Conservation (phyloP, 2,113 vertebrate genomes). For the Lontra canadensis region DNA sequence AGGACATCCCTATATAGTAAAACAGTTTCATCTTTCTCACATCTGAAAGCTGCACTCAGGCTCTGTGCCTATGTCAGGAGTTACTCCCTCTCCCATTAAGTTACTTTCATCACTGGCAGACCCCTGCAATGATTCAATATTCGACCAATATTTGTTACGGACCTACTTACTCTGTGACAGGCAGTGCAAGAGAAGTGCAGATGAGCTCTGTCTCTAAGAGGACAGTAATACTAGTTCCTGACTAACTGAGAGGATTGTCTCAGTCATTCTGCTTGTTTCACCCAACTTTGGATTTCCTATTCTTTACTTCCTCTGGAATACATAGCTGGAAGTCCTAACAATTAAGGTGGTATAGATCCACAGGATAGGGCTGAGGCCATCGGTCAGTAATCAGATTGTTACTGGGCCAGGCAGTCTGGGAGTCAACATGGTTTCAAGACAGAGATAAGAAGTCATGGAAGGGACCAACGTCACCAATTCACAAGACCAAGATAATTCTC, state of each 20-base stretch:
- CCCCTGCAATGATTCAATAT: not conserved
- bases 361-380: not conserved
- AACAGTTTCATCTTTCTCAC: not conserved
- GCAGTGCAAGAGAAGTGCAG: not conserved
- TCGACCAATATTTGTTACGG: not conserved
- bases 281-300: constrained; percentile 25
- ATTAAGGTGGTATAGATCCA: not conserved
- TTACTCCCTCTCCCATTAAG: not conserved
- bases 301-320: constrained; percentile 41
- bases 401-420: not conserved
- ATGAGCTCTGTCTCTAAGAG: not conserved
- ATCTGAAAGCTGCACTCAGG: not conserved
- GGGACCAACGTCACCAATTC: not conserved
- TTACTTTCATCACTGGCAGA: constrained; percentile 20
- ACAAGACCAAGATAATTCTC: not conserved
- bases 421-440: not conserved
- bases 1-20: not conserved
- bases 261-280: not conserved
- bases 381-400: not conserved
- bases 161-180: not conserved
- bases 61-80: not conserved
- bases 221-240: not conserved
- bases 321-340: constrained; percentile 24
- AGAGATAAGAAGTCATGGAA: constrained; percentile 21
- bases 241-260: constrained; percentile 32